Evolutionary conservation across 2,113 vertebrate species (phyloP).

Genomic region (Eurystomus gularis): DNA sequence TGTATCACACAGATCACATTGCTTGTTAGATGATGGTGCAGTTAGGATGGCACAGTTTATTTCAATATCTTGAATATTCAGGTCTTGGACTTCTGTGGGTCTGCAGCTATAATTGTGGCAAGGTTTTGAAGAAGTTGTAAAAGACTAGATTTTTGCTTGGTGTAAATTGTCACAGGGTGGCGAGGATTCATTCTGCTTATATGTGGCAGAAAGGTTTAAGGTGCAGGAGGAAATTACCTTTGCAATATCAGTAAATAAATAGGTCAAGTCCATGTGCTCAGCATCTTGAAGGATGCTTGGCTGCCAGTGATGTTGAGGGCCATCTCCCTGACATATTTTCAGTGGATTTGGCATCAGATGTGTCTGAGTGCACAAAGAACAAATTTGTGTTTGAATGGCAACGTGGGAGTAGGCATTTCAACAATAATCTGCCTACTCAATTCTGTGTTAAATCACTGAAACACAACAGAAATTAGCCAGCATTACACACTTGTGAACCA

Average conservation of each 20-base stretch:
- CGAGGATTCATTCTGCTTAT: background rate
- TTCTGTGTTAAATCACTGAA: background rate
- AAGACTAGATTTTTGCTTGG: background rate
- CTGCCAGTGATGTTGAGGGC: background rate
- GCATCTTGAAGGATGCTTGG: background rate
- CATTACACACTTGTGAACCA: background rate
- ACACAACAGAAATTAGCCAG: background rate
- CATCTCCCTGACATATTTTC: background rate
- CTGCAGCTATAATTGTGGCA: background rate
- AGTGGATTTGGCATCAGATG: background rate
- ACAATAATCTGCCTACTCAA: background rate
- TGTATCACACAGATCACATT: conserved; percentile 61
- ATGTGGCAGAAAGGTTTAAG: background rate
- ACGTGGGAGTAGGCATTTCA: background rate
- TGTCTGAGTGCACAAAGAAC: background rate
- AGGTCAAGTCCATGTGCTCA: background rate
- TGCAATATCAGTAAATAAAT: background rate
- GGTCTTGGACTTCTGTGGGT: background rate
- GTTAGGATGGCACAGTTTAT: conserved; percentile 12
- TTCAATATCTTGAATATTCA: conserved; percentile 54
- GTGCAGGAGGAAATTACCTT: background rate
- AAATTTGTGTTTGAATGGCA: background rate
- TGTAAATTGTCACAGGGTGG: background rate
- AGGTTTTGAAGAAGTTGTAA: background rate
- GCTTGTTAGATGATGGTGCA: conserved; percentile 1